Evolutionary conservation across 1,140 invertebrate species (phyloP).

Genomic region (Aphis gossypii): DNA sequence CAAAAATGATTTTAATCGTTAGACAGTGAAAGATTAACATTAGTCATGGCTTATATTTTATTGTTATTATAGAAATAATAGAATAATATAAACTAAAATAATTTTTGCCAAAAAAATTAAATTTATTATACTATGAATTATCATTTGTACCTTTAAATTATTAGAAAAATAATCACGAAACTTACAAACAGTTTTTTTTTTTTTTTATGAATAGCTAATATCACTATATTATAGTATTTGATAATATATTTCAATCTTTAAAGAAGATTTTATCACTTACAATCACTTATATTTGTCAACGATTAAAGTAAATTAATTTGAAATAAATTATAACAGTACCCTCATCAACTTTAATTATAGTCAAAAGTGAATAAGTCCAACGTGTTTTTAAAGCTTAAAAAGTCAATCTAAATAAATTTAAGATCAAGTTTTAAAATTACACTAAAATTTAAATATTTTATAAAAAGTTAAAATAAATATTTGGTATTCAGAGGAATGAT

Average conservation of each 20-base stretch:
- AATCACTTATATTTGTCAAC: background rate
- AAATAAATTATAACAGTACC: background rate
- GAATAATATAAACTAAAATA: no score
- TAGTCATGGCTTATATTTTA: no score
- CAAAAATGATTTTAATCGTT: no score
- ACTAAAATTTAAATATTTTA: background rate
- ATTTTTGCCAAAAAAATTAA: no score
- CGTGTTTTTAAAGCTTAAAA: background rate
- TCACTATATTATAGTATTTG: background rate
- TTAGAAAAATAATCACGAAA: no score
- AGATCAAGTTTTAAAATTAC: background rate
- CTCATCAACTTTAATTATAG: background rate
- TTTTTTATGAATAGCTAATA: background rate
- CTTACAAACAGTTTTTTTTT: no score
- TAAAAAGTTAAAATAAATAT: background rate
- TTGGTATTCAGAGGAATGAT: background rate
- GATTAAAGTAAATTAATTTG: background rate
- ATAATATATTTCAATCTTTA: background rate
- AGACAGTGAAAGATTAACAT: no score
- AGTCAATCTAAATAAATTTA: background rate
- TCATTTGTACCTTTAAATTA: no score
- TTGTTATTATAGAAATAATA: no score
- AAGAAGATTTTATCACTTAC: background rate
- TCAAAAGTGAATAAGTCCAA: background rate
- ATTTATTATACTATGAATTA: no score